Evolutionary conservation across 2,888 invertebrate genomes (phyloP), one percentile per base, ranked within the genome.

Genomic region (Drosophila multiciliata): DNA sequence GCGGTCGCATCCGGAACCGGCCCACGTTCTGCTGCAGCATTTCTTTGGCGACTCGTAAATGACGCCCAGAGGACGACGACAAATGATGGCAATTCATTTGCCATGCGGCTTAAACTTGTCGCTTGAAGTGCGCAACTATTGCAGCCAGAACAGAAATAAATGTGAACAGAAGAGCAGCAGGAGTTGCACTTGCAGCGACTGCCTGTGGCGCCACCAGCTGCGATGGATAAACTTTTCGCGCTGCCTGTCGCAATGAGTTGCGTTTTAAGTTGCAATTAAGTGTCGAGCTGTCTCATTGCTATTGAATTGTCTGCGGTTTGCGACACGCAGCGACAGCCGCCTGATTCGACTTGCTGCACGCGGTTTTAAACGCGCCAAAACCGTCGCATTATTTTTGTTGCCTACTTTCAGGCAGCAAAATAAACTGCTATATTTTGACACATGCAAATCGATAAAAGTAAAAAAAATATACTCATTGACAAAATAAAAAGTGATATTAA

Each of bases 31-130:
- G 35, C 32, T 50, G 36, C 60, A 55, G 48, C 50, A 26, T 65
- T 72, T 42, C 63, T 55, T 64, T 53, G 59, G 50, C 73, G 45
- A 49, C 48, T 70, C 60, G 72, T 60, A 69, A 86, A 61, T 66
- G 73, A 58, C 60, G 68, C 72, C 72, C 73, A 69, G 59, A 70
- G 60, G 66, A 66, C 68, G 62, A 69, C 84, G 76, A 81, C 81
- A 89, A 89, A 90, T 83, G 81, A 87, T 77, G 90, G 76, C 90
- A 90, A 90, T 89, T 89, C 86, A 78, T 86, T 87, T 76, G 76
- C 75, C 66, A 66, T 61, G 73, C 81, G 63, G 79, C 83, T 80
- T 73, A 73, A 79, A 73, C 75, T 77, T 75, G 81, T 83, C 82
- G 72, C 70, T 73, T 72, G 66, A 78, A 85, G 75, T 72, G 86